Percentiles rank a stretch among this genome's conserved stretches.
Conservation (phyloP, 2,888 invertebrate species). For the Pseudococcus viburni region DNA sequence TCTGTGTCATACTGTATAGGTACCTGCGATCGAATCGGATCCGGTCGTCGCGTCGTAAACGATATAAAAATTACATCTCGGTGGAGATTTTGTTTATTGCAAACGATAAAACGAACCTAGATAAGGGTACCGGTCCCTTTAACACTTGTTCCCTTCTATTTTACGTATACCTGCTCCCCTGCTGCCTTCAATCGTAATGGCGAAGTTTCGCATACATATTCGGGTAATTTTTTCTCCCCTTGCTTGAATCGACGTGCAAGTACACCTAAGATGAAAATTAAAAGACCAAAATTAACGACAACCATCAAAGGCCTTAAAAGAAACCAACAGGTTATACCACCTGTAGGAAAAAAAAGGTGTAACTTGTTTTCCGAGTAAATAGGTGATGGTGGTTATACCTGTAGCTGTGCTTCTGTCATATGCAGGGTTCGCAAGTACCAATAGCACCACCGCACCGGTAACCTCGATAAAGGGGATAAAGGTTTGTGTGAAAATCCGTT, state of each 20-base stretch:
- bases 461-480: slow-evolving; percentile 58
- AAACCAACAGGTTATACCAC: slow-evolving; percentile 63
- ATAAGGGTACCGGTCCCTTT: not conserved
- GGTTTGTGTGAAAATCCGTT: slow-evolving; percentile 65
- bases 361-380: slow-evolving; percentile 61
- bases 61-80: not conserved
- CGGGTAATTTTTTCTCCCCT: not conserved
- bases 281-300: slow-evolving; percentile 51
- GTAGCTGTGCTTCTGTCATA: slow-evolving; percentile 56
- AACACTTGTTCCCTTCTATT: not conserved
- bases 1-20: too few species aligned
- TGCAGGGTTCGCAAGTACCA: slow-evolving; percentile 63
- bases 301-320: slow-evolving; percentile 30
- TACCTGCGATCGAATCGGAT: not conserved
- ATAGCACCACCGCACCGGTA: slow-evolving; percentile 36
- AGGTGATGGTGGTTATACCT: slow-evolving; percentile 63
- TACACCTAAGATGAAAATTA: not conserved
- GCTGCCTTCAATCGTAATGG: not conserved
- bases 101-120: not conserved
- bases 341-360: slow-evolving; percentile 58
- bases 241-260: not conserved
- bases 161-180: not conserved
- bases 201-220: not conserved
- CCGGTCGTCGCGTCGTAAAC: too few species aligned
- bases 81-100: not conserved